Percentiles rank a stretch among this genome's conserved stretches.
phyloP scores from a whole-genome alignment of 1,140 invertebrate genomes.

The Monomorium pharaonis region DNA sequence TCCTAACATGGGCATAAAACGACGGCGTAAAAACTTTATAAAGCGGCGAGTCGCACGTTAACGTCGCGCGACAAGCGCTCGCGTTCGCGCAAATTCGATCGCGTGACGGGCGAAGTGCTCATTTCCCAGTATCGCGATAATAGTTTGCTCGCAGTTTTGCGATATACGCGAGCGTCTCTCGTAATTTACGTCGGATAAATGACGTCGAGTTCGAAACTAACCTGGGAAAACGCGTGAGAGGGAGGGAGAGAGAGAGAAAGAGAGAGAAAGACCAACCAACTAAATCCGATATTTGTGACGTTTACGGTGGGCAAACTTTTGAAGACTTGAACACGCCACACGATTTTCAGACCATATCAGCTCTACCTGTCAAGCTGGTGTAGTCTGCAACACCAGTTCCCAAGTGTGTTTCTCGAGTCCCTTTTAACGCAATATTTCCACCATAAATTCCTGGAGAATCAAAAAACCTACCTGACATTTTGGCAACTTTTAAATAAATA shows the following conservation, averaged over 20 bases:
- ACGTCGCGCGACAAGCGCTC: constrained; percentile 20
- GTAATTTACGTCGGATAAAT: constrained; percentile 48
- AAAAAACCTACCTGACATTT: not conserved
- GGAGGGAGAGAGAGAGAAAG: not conserved
- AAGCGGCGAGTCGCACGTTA: constrained; percentile 17
- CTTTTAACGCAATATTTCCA: constrained; percentile 16
- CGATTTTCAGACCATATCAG: constrained; percentile 43
- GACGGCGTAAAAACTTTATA: constrained; percentile 27
- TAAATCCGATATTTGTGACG: constrained; percentile 54
- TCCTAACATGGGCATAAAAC: constrained; percentile 4
- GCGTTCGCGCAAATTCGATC: constrained; percentile 44
- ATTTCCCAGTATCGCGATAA: constrained; percentile 39
- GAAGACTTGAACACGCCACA: constrained; percentile 27
- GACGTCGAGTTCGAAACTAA: constrained; percentile 36
- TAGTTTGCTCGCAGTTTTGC: constrained; percentile 44
- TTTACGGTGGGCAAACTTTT: constrained; percentile 42
- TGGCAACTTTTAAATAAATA: not conserved
- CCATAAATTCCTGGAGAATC: not conserved
- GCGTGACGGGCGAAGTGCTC: not conserved
- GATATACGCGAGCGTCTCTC: not conserved
- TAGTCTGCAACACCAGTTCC: not conserved
- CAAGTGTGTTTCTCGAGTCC: not conserved
- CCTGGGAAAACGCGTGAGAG: not conserved
- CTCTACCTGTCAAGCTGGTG: constrained; percentile 22
- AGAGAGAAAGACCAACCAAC: not conserved